A percentile compares a stretch with the other conserved stretches of the same genome.
Evolutionary conservation across 2,797 vertebrate species (phyloP).

Genomic region (Calcarius lapponicus): DNA sequence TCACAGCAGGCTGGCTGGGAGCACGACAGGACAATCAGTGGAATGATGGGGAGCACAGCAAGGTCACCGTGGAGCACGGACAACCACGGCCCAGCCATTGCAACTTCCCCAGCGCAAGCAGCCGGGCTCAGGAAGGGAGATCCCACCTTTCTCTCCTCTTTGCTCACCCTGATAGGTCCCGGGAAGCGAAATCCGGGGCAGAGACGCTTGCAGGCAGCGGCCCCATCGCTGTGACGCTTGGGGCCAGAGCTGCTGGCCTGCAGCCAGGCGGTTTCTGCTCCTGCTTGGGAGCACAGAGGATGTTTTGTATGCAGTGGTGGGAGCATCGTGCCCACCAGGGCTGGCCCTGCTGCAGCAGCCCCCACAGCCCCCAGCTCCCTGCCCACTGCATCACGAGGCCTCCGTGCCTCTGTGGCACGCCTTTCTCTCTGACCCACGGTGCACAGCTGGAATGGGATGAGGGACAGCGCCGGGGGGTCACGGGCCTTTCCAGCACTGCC

Average conservation of each 20-base stretch:
- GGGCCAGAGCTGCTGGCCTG: background rate
- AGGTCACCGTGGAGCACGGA: background rate
- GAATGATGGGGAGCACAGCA: background rate
- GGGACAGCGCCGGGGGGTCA: fast-evolving
- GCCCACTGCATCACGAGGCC: fast-evolving
- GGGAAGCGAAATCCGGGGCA: background rate
- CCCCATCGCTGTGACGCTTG: fast-evolving
- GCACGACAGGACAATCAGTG: background rate
- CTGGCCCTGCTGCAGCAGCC: background rate
- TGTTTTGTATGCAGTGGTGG: background rate
- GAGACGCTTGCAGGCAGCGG: background rate
- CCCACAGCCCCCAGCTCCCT: background rate
- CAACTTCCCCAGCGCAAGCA: background rate
- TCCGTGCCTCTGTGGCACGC: fast-evolving
- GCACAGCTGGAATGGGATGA: fast-evolving
- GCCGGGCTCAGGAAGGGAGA: background rate
- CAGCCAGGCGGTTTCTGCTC: background rate
- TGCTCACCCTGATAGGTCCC: background rate
- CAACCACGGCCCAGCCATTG: background rate
- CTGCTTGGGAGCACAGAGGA: background rate
- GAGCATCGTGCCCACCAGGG: background rate
- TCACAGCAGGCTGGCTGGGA: background rate
- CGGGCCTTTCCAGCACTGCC: background rate
- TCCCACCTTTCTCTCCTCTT: background rate
- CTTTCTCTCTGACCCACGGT: background rate